Conservation (phyloP, 2,888 invertebrate genomes). For the Periphyllus acericola region DNA sequence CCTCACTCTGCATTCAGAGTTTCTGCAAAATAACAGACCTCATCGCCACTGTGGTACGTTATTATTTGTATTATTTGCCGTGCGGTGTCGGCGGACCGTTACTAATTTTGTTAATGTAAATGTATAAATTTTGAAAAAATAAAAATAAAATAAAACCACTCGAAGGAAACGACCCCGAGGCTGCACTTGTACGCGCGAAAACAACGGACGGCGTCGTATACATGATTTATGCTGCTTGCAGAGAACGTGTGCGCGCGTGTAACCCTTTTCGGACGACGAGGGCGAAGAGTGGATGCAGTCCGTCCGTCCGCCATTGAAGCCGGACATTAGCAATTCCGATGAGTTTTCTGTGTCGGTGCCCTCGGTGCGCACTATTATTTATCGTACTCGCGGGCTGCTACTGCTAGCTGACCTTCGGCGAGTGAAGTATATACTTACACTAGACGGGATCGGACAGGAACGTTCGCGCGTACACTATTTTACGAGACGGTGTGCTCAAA, state of each 20-base stretch:
- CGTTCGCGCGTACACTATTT: background rate
- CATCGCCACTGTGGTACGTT: background rate
- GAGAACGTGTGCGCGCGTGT: too few species aligned
- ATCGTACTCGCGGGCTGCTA: constrained; percentile 7
- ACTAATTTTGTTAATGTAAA: constrained; percentile 29
- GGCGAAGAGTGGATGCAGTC: constrained; percentile 4
- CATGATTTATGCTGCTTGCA: constrained; percentile 36
- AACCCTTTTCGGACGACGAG: constrained; percentile 45
- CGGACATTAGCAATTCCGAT: constrained; percentile 56
- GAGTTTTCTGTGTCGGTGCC: background rate
- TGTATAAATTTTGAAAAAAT: background rate
- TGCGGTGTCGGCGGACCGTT: background rate
- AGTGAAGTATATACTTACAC: background rate
- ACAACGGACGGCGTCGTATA: background rate
- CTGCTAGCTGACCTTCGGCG: too few species aligned
- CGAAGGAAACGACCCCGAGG: background rate
- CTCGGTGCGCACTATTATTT: background rate
- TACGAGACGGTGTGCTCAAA: background rate
- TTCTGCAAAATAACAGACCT: too few species aligned
- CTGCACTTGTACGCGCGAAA: background rate
- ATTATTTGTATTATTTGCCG: background rate
- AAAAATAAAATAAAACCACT: background rate
- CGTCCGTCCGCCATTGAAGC: background rate
- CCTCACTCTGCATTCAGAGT: too few species aligned
- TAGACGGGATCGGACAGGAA: background rate